Conservation (phyloP, 2,113 vertebrate species). For the Talpa occidentalis region DNA sequence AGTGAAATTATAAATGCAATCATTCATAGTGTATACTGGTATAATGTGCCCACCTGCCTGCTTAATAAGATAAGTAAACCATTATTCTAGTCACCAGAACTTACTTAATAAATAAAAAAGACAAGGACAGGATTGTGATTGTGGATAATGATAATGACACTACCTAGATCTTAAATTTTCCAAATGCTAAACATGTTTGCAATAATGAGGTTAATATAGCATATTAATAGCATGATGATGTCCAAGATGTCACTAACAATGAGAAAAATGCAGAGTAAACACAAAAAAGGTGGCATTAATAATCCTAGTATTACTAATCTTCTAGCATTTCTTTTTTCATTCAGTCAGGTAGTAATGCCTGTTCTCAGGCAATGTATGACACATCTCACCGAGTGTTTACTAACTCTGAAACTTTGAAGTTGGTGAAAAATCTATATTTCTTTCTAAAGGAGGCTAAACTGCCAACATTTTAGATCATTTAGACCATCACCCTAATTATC, state of each 20-base stretch:
- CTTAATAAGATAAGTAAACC: background rate
- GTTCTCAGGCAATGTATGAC: background rate
- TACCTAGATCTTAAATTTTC: background rate
- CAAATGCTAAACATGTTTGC: conserved; percentile 5
- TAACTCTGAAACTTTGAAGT: background rate
- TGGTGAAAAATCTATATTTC: background rate
- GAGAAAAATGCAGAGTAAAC: background rate
- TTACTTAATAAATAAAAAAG: background rate
- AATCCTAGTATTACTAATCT: background rate
- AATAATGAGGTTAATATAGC: background rate
- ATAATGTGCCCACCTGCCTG: background rate
- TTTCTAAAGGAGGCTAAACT: background rate
- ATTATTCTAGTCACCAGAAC: background rate
- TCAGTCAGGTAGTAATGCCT: background rate
- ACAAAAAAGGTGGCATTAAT: background rate
- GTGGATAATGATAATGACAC: background rate
- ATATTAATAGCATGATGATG: background rate
- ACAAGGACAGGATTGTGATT: background rate
- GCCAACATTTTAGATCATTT: background rate
- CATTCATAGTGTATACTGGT: background rate
- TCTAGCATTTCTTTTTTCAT: background rate
- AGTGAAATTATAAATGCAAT: background rate
- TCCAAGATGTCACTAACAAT: background rate
- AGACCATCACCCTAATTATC: background rate
- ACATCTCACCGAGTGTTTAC: background rate